Base-by-base conservation (phyloP, 2,113 vertebrate genomes). In the Corythoichthys intestinalis region DNA sequence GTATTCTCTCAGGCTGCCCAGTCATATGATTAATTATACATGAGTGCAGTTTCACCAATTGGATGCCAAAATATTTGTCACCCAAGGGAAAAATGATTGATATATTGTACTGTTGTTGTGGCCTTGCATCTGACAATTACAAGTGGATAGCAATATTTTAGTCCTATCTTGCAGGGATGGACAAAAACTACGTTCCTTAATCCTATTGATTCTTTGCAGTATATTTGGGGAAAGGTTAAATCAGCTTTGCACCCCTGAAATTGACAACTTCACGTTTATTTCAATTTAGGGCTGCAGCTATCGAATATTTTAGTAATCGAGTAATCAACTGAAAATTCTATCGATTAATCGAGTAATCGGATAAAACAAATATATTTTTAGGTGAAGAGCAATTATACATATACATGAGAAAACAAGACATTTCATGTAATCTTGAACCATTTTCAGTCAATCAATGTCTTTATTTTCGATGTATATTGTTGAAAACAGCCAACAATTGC, bases 21-120 rank as follows among this genome's bases (percentile, higher is more conserved):
- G 72, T 78, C 74, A 74, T 78, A 72, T 79, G 74, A 83, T 87
- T 89, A 89, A 86, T 87, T 84, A 89, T 91, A 86, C 76, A 87
- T 86, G 79, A 87, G 86, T 70, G 73, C 65, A 70, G 67, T 71
- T 75, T 56, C 47, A 53, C 44, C 80, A 72, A 87, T 83, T 80
- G 73, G 77, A 81, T 82, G 77, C 66, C 67, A 72, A 74, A 74
- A 71, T 86, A 85, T 84, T 88, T 80, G 78, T 85, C 70, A 73
- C 83, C 73, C 80, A 70, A 78, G 88, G 82, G 79, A 84, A 83
- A 79, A 72, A 2, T 67, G 60, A 77, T 14, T 73, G 20, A 76
- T 74, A 72, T 80, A 53, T 67, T 5, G 17, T 67, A 63, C 11
- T 74, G 12, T 61, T 80, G 17, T 66, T 34, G 61, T 70, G 68